Base-by-base conservation (phyloP, 1,140 invertebrate species). In the Polyergus mexicanus region DNA sequence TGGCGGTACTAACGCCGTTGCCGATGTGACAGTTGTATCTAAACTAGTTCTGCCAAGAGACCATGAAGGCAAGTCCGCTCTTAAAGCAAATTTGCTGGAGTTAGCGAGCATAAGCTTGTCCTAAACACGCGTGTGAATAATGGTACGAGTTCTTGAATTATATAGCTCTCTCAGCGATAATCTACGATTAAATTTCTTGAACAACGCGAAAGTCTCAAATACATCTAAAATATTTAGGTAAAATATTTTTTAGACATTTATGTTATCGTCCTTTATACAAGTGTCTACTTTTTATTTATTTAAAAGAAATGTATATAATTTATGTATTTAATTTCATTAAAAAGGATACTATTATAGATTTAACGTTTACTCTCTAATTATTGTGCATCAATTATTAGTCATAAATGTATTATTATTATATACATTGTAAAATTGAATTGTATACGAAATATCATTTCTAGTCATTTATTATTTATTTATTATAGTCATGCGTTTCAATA, bases 1-100 rank as follows among this genome's bases (percentile, higher is more conserved):
- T 54, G 66, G 60, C 74, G 65, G 41, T 68, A 80, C 86, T 88
- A 88, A 74, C 60, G 74, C 38, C 35, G 51, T 38, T 84, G 56
- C 54, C 63, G 62, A 35, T 22, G 66, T 88, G 88, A 89, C 87
- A 80, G 69, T 85, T 25, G 74, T 66, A 76, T 80, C 83, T 16
- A 44, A 75, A 68, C 47, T 77, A 85, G 75, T 74, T 63, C 56
- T 80, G 56, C 56, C 74, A 76, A 32, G 86, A 80, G 84, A 80
- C 76, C 71, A 19, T 11, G 69, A 88, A 41, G 69, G 25, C 28
- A 22, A 22, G 35, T 56, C 41, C 71, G 47, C 68, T 62, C 56
- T 78, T 28, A 28, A 76, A 56, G 69, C 38, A 51, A 35, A 71
- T 74, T 83, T 72, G 65, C 62, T 51, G 19, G 51, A 32, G 44